Evolutionary conservation across 2,888 invertebrate species (phyloP).

Genomic region (Idaea dimidiata): DNA sequence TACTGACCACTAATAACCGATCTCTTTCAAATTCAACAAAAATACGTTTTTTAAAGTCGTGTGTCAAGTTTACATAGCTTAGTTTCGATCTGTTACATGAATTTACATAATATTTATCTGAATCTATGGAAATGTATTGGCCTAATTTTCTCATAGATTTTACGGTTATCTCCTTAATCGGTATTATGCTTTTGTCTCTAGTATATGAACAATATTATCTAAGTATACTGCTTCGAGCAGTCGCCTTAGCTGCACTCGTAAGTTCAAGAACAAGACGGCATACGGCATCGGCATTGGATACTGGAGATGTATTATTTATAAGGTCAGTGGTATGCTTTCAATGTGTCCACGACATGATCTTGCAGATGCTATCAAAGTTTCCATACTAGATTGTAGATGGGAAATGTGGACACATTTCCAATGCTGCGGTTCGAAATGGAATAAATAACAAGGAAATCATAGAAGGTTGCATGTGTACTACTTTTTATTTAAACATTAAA

Average conservation of each 20-base stretch:
- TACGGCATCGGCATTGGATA: conserved; percentile 1
- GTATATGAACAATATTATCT: neutral
- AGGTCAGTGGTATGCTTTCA: neutral
- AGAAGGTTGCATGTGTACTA: no score
- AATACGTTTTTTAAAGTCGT: no score
- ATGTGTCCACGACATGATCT: neutral
- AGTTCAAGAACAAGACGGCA: neutral
- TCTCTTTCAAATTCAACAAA: no score
- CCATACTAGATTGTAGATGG: neutral
- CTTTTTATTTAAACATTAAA: no score
- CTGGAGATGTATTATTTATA: neutral
- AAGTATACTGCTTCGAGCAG: neutral
- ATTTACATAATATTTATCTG: no score
- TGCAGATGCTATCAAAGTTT: neutral
- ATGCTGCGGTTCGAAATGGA: neutral
- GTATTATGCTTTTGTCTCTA: neutral
- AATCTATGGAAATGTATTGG: neutral
- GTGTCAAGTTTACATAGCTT: no score
- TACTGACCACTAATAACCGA: no score
- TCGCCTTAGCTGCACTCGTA: neutral
- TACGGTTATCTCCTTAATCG: neutral
- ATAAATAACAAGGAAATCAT: neutral
- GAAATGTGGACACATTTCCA: neutral
- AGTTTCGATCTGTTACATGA: no score
- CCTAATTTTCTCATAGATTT: neutral